A percentile compares a stretch with the other conserved stretches of the same genome.
Evolutionary conservation across 2,888 invertebrate species (phyloP).

Genomic region (Tupiocoris notatus): DNA sequence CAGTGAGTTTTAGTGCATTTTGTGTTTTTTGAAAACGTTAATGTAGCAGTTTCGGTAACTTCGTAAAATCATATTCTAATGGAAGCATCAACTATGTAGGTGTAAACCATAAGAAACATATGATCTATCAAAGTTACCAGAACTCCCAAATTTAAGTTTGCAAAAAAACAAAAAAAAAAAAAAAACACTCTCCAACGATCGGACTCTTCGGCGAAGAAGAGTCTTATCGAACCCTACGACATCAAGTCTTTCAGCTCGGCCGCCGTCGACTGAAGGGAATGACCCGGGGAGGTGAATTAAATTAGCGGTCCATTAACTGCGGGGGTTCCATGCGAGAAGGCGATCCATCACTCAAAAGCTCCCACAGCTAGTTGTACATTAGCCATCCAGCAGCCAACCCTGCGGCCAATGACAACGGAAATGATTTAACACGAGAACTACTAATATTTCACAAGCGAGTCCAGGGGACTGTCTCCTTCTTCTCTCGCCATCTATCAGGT

Average conservation of each 20-base stretch:
- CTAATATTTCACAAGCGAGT: slow-evolving; percentile 14
- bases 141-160: too few species aligned
- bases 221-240: too few species aligned
- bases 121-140: too few species aligned
- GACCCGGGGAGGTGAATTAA: slow-evolving; percentile 2
- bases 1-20: too few species aligned
- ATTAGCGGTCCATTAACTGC: slow-evolving; percentile 17
- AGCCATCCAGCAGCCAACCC: not conserved
- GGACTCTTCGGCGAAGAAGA: too few species aligned
- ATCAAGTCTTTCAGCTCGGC: not conserved
- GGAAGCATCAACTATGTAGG: too few species aligned
- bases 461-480: slow-evolving; percentile 2
- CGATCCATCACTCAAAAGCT: slow-evolving; percentile 18
- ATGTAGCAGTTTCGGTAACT: too few species aligned
- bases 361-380: slow-evolving; percentile 5
- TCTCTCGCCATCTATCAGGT: slow-evolving; percentile 18
- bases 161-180: too few species aligned
- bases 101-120: too few species aligned
- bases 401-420: slow-evolving; percentile 20
- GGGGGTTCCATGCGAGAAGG: slow-evolving; percentile 9
- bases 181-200: too few species aligned
- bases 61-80: too few species aligned
- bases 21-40: too few species aligned
- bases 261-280: not conserved
- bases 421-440: slow-evolving; percentile 18